Percentiles rank a stretch among this genome's conserved stretches.
phyloP scores from a whole-genome alignment of 1,140 invertebrate species.

The Metopolophium dirhodum region DNA sequence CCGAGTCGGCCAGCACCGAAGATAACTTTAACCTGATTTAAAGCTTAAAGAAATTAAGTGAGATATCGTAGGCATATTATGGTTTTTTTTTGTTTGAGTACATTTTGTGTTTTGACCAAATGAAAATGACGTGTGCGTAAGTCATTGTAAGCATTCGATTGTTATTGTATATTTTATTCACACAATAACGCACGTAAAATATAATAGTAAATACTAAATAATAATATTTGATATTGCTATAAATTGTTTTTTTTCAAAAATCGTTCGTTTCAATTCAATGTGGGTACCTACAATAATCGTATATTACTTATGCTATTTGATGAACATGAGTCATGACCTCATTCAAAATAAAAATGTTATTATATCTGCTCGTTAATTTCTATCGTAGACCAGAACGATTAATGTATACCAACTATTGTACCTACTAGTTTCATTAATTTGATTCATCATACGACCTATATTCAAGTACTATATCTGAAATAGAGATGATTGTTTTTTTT shows the following conservation, averaged over 20 bases:
- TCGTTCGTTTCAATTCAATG: not conserved
- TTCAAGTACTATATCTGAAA: not conserved
- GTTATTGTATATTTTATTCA: not conserved
- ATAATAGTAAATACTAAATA: not conserved
- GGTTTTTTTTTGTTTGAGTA: not conserved
- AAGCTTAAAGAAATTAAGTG: not conserved
- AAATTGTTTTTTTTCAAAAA: not conserved
- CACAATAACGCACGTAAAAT: not conserved
- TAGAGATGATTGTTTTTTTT: not conserved
- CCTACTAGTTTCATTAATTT: not conserved
- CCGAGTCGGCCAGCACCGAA: not conserved
- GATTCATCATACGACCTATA: not conserved
- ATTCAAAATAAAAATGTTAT: not conserved
- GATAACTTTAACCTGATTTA: not conserved
- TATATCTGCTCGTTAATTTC: not conserved
- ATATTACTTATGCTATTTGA: not conserved
- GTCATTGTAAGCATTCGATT: not conserved
- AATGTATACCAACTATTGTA: conserved; percentile 1
- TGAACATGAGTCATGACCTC: not conserved
- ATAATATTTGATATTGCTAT: not conserved
- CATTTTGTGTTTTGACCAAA: not conserved
- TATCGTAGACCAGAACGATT: not conserved
- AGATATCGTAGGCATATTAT: not conserved
- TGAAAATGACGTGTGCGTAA: not conserved
- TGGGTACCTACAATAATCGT: not conserved